phyloP scores from a whole-genome alignment of 1,140 invertebrate species.

The Choristoneura fumiferana region DNA sequence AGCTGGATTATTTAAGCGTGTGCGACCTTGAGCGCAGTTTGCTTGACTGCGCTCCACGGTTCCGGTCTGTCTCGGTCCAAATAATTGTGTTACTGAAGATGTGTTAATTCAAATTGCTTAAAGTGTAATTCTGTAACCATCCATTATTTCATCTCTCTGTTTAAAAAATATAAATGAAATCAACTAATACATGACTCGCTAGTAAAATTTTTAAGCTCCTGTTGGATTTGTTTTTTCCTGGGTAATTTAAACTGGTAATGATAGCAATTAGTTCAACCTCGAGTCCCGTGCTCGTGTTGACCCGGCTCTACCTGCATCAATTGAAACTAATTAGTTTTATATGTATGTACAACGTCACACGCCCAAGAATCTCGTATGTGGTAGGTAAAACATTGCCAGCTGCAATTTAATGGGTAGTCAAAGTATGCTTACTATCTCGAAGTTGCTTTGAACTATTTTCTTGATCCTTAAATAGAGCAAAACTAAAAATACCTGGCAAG shows the following conservation, averaged over 20 bases:
- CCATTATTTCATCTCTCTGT: neutral
- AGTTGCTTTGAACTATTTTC: too few relatives aligned
- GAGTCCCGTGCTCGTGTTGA: conserved; percentile 40
- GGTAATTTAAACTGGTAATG: conserved; percentile 36
- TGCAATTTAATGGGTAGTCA: too few relatives aligned
- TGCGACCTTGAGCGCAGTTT: conserved; percentile 49
- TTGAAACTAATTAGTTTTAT: conserved; percentile 13
- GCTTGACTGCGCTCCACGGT: conserved; percentile 47
- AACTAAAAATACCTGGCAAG: conserved; percentile 3
- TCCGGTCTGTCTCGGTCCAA: conserved; percentile 48
- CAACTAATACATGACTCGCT: too few relatives aligned
- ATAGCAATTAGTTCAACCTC: conserved; percentile 61
- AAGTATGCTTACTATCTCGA: too few relatives aligned
- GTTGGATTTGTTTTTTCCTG: too few relatives aligned
- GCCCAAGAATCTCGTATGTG: too few relatives aligned
- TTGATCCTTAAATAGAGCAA: neutral
- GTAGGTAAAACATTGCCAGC: too few relatives aligned
- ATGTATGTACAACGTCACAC: too few relatives aligned
- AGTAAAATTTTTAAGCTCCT: too few relatives aligned
- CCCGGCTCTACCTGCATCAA: conserved; percentile 43
- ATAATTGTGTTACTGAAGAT: conserved; percentile 37
- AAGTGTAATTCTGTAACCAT: neutral
- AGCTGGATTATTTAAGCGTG: conserved; percentile 36
- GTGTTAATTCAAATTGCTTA: conserved; percentile 37
- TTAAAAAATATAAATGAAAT: too few relatives aligned